Evolutionary conservation across 1,140 invertebrate genomes (phyloP), one percentile per base, ranked within the genome.

Genomic region (Charaxes varanes): DNA sequence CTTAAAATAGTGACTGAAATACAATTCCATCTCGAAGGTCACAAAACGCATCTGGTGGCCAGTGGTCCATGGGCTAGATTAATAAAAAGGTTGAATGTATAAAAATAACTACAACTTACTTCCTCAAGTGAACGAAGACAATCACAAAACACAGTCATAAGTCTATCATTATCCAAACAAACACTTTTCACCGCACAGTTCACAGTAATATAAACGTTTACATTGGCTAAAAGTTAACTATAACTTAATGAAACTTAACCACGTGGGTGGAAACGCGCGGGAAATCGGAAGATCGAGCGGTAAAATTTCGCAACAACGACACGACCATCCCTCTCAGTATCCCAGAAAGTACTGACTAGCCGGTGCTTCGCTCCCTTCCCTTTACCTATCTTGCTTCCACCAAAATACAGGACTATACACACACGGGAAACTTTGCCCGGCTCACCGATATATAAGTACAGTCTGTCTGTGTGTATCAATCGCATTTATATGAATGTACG

Each of bases 371-470:
- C 59, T 48, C 60, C 62, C 62, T 63, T 65, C 69, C 68, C 67
- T 68, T 69, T 46, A 62, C 63, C 68, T 68, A 69, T 80, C 71
- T 73, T 67, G 56, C 69, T 79, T 69, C 58, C 63, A 61, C 70
- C 68, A 70, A 69, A 72, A 69, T 48, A 64, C 47, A 58, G 48
- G 62, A 40, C 22, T 55, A 22, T 61, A 67, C 65, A 76, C 69
- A 79, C 64, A 74, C 58, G 45, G 38, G 67, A 56, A 70, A 59
- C 47, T 59, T 59, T 53, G 52, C 58, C 46, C 41, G 31, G 52
- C 37, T 52, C 33, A 36, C 35, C 26, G 40, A 34, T 41, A 52
- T 34, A 33, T 34, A 47, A 45, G 23, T 62, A 53, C 63, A 59
- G 62, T 57, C 44, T 54, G 14, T 11, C 6, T 51, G 43, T 44